These are phyloP conservation scores for Callithrix jacchus DNA, from an alignment of 2,113 vertebrate species.

Conservation along the genomic window DNA sequence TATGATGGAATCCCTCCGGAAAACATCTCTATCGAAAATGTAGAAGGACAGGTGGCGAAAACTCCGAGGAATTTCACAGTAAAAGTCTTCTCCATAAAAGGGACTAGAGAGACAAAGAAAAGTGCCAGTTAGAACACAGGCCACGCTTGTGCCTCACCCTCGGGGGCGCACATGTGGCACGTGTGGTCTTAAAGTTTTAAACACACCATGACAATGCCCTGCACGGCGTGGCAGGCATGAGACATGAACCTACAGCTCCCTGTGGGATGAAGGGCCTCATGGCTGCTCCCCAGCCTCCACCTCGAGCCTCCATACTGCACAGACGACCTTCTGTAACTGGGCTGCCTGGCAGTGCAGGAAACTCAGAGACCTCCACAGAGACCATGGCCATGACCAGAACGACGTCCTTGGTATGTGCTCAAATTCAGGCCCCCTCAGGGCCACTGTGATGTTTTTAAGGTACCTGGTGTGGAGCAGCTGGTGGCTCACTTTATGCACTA, in stretches of 20 bases:
- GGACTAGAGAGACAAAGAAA: conserved; percentile 86
- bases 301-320: background rate
- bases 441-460: accelerated
- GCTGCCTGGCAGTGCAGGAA: background rate
- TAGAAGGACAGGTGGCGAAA: conserved; percentile 98
- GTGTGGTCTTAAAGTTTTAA: background rate
- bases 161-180: accelerated
- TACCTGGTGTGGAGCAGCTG: background rate
- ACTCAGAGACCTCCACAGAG: background rate
- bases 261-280: too few relatives aligned
- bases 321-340: background rate
- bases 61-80: conserved; percentile 98
- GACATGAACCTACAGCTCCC: background rate
- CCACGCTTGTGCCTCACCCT: too few relatives aligned
- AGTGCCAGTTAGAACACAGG: background rate
- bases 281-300: background rate
- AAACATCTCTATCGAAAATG: conserved; percentile 98
- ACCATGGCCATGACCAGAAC: accelerated
- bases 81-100: conserved; percentile 99
- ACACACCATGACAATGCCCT: background rate
- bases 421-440: background rate
- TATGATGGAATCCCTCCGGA: conserved; percentile 99
- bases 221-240: accelerated
- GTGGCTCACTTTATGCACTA: background rate
- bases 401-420: background rate